A percentile compares a stretch with the other conserved stretches of the same genome.
Evolutionary conservation across 2,113 vertebrate species (phyloP).

Genomic region (Morone saxatilis): DNA sequence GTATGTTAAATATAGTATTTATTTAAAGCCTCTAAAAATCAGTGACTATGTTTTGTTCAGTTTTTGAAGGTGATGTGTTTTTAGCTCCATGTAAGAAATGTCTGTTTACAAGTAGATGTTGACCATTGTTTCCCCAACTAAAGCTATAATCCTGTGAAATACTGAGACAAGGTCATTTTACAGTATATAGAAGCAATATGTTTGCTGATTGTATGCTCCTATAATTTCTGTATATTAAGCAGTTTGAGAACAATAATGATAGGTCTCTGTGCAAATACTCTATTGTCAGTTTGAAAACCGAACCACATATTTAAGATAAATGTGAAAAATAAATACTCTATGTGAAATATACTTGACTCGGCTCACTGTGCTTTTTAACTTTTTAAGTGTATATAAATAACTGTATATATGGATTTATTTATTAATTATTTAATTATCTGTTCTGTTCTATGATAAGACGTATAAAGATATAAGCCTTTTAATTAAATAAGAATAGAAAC

Average conservation of each 20-base stretch:
- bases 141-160: constrained; percentile 56
- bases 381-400: no score
- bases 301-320: constrained; percentile 69
- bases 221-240: constrained; percentile 59
- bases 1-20: constrained; percentile 72
- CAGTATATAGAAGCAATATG: constrained; percentile 61
- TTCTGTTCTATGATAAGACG: no score
- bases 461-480: no score
- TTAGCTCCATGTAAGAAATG: constrained; percentile 52
- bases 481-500: no score
- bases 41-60: constrained; percentile 53
- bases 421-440: no score
- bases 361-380: neutral
- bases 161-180: constrained; percentile 51
- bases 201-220: constrained; percentile 54
- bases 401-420: no score
- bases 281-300: constrained; percentile 54
- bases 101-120: constrained; percentile 70
- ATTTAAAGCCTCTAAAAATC: constrained; percentile 67
- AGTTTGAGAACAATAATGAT: constrained; percentile 40
- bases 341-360: constrained; percentile 32
- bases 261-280: constrained; percentile 66
- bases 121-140: constrained; percentile 30
- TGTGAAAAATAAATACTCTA: constrained; percentile 72
- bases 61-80: constrained; percentile 72